These are phyloP conservation scores for Heterodera carotae DNA, from an alignment of 1,140 invertebrate species.

Conservation along the genomic window DNA sequence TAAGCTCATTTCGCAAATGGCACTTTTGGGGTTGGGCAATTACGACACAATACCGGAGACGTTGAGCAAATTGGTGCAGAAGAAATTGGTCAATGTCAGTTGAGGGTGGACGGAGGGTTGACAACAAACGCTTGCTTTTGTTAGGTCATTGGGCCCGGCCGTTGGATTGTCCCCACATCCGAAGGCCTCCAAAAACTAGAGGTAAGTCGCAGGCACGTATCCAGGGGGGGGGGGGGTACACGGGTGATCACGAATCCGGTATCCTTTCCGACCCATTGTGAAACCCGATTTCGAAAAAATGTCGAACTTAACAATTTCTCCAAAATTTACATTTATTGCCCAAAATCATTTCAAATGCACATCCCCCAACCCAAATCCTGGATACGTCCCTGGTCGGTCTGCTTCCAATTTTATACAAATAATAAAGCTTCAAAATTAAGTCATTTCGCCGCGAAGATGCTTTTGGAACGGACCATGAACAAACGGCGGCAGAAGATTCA, in stretches of 20 bases:
- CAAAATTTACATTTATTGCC: too few relatives aligned
- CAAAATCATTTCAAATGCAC: too few relatives aligned
- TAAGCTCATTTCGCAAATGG: background rate
- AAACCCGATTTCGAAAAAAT: too few relatives aligned
- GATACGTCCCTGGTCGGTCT: too few relatives aligned
- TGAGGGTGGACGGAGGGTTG: too few relatives aligned
- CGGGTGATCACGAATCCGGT: too few relatives aligned
- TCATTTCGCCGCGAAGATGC: background rate
- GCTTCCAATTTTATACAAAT: background rate
- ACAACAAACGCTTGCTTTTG: background rate
- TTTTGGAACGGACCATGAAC: background rate
- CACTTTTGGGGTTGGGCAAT: slow-evolving; percentile 2
- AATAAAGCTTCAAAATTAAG: background rate
- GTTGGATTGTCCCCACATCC: background rate
- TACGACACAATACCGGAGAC: background rate
- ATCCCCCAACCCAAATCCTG: too few relatives aligned
- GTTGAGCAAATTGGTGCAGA: background rate
- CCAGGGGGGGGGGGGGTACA: too few relatives aligned
- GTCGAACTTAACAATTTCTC: too few relatives aligned
- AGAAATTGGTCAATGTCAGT: background rate
- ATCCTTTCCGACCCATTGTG: too few relatives aligned
- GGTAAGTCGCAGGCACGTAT: too few relatives aligned
- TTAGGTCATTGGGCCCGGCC: background rate
- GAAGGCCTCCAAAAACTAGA: background rate
- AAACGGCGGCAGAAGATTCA: background rate